Percentiles rank a stretch among this genome's conserved stretches.
Evolutionary conservation across 2,797 vertebrate genomes (phyloP).

Genomic region (Galago senegalensis): DNA sequence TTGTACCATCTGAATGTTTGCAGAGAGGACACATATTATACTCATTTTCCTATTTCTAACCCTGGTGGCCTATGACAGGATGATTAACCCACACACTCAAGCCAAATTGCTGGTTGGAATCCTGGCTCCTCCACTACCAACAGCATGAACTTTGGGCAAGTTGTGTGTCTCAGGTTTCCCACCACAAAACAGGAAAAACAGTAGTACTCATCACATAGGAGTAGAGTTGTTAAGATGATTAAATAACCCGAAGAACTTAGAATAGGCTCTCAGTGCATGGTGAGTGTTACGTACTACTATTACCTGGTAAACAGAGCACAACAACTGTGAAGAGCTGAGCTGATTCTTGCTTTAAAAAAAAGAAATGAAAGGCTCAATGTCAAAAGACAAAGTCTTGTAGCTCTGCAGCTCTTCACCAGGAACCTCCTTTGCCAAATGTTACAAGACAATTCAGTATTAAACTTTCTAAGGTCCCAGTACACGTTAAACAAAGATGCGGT

Average conservation of each 20-base stretch:
- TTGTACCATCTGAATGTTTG: neutral
- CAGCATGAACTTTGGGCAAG: neutral
- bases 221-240: neutral
- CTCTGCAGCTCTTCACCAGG: neutral
- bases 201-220: neutral
- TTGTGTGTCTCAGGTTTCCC: neutral
- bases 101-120: neutral
- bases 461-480: neutral
- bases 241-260: neutral
- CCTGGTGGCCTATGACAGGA: neutral
- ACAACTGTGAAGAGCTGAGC: neutral
- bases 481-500: neutral
- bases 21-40: neutral
- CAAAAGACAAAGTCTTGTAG: neutral
- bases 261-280: too few relatives aligned
- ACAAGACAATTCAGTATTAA: neutral
- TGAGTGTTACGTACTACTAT: neutral
- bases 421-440: neutral
- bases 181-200: neutral
- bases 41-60: too few relatives aligned
- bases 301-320: neutral
- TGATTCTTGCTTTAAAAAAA: neutral
- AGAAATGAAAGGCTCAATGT: neutral
- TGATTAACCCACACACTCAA: neutral
- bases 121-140: neutral